These are phyloP conservation scores for Hydractinia symbiolongicarpus DNA, from an alignment of 30 jellyfish, hydroid and myxozoan genomes.

Conservation along the genomic window DNA sequence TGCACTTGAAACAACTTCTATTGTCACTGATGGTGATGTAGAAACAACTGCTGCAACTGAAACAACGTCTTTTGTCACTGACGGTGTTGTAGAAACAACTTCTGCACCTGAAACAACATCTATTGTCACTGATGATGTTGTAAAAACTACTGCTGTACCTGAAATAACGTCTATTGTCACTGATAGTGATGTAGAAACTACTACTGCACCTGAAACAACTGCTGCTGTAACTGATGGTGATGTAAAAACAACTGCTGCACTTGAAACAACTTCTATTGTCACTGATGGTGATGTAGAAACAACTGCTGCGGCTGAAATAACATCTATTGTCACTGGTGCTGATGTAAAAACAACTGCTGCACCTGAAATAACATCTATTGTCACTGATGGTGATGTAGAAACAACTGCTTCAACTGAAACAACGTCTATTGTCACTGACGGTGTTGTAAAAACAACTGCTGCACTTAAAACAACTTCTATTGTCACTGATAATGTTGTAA, in stretches of 20 bases:
- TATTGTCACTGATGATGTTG: not conserved
- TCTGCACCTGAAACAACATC: not conserved
- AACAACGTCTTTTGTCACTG: too few relatives aligned
- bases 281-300: not conserved
- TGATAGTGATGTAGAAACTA: not conserved
- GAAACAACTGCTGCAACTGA: too few relatives aligned
- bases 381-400: not conserved
- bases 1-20: too few relatives aligned
- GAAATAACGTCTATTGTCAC: not conserved
- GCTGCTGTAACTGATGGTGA: not conserved
- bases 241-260: not conserved
- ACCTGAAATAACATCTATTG: not conserved
- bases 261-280: not conserved
- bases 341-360: not conserved
- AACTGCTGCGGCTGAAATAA: not conserved
- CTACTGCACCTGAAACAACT: not conserved
- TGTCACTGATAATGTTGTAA: not conserved
- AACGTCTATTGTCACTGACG: not conserved
- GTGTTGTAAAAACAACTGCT: not conserved
- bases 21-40: too few relatives aligned
- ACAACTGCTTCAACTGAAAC: not conserved
- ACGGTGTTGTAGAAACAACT: not conserved
- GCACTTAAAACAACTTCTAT: not conserved
- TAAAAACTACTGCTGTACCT: not conserved
- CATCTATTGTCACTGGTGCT: not conserved